Evolutionary conservation across 2,888 invertebrate genomes (phyloP), one percentile per base, ranked within the genome.

Genomic region (Bellardia bayeri): DNA sequence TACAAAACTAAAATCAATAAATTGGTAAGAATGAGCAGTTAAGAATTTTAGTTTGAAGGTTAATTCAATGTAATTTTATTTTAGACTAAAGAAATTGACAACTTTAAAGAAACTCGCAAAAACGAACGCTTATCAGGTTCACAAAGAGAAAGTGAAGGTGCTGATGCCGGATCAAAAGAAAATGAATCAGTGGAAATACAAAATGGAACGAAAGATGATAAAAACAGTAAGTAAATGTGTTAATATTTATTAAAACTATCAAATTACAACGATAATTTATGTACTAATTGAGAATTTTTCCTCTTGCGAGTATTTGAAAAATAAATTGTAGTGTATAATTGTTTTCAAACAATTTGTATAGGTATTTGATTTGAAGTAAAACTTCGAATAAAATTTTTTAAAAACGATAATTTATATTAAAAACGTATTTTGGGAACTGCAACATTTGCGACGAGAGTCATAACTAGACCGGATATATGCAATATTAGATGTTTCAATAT

Each of bases 1-100:
- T 93, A 96, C 75, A 95, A 95, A 91, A 93, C 94, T n/a, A 95
- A 95, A 91, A 90, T 96, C 6, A 94, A 94, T 86, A 91, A 93
- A 88, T 91, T 94, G 93, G 95, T 95, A 94, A 94, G 92, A 89
- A 49, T 40, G 30, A 23, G 51, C 6, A 37, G 0, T 54, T 16
- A 9, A 16, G 16, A 3, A 2, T 14, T 9, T 37, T 61, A 37
- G 5, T 11, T 16, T 11, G 8, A 51, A 30, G 30, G 14, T 14
- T n/a, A n/a, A n/a, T 5, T 51, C 3, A 13, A 23, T 30, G 1
- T 3, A n/a, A 40, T 40, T 2, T n/a, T 51, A 40, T 51, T 74
- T 8, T 45, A 82, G 88, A 58, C 66, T 0, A 81, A 83, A 30
- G 79, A 86, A 72, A 75, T 66, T 9, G 61, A 79, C 7, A 61